Evolutionary conservation across 2,888 invertebrate genomes (phyloP).

Genomic region (Tinea trinotella): DNA sequence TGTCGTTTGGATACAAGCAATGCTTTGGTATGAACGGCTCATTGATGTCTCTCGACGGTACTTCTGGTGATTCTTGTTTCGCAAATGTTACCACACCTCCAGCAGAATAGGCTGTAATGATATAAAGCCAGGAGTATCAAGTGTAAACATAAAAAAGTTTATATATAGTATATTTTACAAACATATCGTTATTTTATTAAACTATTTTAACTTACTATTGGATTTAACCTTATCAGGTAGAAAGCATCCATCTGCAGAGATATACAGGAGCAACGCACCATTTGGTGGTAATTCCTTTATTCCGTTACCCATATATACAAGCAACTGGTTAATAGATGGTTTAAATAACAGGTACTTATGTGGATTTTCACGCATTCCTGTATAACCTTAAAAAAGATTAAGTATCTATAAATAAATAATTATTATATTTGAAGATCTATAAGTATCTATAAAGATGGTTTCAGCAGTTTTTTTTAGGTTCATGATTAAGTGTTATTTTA

Average conservation of each 20-base stretch:
- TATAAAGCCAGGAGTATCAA: not conserved
- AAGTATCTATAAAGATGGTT: too few species aligned
- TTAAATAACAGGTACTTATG: constrained; percentile 97
- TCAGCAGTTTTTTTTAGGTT: too few species aligned
- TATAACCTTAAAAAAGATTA: not conserved
- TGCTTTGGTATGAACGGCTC: too few species aligned
- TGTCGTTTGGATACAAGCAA: constrained; percentile 93
- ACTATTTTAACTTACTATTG: too few species aligned
- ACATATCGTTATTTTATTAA: too few species aligned
- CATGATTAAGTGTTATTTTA: too few species aligned
- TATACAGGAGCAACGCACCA: constrained; percentile 91
- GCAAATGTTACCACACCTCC: constrained; percentile 93
- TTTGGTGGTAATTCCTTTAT: constrained; percentile 94
- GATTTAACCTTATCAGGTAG: constrained; percentile 83
- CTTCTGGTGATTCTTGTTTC: constrained; percentile 77
- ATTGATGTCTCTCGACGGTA: constrained; percentile 51
- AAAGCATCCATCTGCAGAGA: constrained; percentile 93
- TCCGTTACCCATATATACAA: constrained; percentile 92
- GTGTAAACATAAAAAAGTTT: not conserved
- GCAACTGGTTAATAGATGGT: constrained; percentile 93
- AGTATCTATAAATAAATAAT: constrained; percentile 24
- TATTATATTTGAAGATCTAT: too few species aligned
- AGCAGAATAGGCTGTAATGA: too few species aligned
- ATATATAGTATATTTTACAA: too few species aligned
- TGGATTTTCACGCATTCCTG: constrained; percentile 75